These are phyloP conservation scores for Glomeris maerens DNA, from an alignment of 1,140 invertebrate genomes.

Conservation along the genomic window DNA sequence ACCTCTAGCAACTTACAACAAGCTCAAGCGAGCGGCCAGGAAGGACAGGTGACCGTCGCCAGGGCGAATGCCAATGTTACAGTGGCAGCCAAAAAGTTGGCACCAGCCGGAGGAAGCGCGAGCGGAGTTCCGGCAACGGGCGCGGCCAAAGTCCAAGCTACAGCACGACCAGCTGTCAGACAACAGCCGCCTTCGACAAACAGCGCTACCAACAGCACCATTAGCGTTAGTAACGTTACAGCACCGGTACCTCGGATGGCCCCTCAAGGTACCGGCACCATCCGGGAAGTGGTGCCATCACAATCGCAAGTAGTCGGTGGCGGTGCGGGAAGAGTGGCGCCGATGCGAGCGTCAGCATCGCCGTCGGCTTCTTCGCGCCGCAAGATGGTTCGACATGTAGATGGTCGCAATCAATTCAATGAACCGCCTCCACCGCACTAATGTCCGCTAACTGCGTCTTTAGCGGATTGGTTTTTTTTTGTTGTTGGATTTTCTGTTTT, in stretches of 20 bases:
- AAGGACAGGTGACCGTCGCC: background rate
- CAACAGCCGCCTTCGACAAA: background rate
- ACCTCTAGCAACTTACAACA: background rate
- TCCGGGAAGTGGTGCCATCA: conserved; percentile 1
- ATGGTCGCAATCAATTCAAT: conserved; percentile 21
- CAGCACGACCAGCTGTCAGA: background rate
- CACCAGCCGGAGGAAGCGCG: background rate
- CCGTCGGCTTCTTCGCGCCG: conserved; percentile 13
- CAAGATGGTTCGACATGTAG: conserved; percentile 18
- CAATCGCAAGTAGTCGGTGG: no score
- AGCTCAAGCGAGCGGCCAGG: background rate
- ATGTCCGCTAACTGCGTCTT: conserved; percentile 3
- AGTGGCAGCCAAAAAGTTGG: background rate
- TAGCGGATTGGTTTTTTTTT: no score
- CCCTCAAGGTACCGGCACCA: conserved; percentile 5
- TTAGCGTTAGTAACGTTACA: background rate
- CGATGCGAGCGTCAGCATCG: background rate
- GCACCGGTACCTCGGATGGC: background rate
- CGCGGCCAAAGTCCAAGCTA: background rate
- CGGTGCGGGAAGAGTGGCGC: background rate
- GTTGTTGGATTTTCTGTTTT: no score
- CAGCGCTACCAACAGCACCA: background rate
- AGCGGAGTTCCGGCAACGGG: background rate
- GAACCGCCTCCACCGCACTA: conserved; percentile 21
- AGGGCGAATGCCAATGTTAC: background rate